Evolutionary conservation across 2,113 vertebrate genomes (phyloP).

Genomic region (Platycercus adscitus): DNA sequence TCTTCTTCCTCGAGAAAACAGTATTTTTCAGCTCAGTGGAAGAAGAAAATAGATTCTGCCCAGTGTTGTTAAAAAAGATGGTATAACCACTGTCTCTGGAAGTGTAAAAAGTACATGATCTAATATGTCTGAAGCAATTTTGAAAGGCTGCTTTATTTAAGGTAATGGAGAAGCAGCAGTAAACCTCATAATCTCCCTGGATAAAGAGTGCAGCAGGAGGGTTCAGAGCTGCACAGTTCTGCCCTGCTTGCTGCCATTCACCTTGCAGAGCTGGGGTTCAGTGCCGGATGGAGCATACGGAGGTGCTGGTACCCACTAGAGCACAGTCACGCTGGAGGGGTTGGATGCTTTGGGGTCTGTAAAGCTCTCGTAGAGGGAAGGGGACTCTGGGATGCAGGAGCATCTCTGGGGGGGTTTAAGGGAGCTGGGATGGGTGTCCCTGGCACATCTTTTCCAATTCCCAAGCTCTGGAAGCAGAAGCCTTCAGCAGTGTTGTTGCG

Average conservation of each 20-base stretch:
- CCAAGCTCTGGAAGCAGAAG: background rate
- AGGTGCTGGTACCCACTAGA: background rate
- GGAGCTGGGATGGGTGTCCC: background rate
- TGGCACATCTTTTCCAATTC: background rate
- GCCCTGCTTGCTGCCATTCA: background rate
- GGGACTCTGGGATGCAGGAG: background rate
- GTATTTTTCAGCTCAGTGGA: constrained; percentile 58
- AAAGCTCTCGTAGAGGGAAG: background rate
- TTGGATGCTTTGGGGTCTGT: background rate
- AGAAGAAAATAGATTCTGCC: constrained; percentile 64
- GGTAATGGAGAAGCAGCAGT: constrained; percentile 68
- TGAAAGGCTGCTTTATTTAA: constrained; percentile 70
- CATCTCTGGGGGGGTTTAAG: background rate
- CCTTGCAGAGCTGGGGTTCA: background rate
- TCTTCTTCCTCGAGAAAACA: constrained; percentile 59
- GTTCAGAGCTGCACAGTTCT: background rate
- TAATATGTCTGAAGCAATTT: constrained; percentile 68
- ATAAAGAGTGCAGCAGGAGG: constrained; percentile 24
- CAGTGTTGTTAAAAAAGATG: constrained; percentile 68
- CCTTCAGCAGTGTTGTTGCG: background rate
- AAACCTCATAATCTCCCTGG: constrained; percentile 53
- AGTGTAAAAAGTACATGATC: constrained; percentile 68
- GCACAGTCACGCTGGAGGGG: background rate
- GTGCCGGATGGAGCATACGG: background rate
- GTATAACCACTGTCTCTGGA: constrained; percentile 68